Evolutionary conservation across 2,113 vertebrate species (phyloP), one percentile per base, ranked within the genome.

Genomic region (Nipponia nippon): DNA sequence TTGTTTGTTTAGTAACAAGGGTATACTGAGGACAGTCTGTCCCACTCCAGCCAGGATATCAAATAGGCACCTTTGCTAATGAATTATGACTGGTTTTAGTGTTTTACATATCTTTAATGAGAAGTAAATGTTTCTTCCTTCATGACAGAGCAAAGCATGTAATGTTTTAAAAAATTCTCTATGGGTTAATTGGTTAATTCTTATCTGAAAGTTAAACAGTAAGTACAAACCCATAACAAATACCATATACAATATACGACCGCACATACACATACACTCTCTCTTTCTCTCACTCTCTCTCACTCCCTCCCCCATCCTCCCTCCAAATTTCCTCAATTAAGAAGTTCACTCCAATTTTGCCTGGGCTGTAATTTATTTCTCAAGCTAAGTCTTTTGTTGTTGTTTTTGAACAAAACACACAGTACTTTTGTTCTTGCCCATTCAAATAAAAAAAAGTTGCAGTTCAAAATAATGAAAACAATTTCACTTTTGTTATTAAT

Each of bases 401-500:
- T 69, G 58, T n/a, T 92, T 58, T 32, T 66, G 77, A 90, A 81
- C 49, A 62, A 90, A 82, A 78, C 59, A 92, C 81, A 97, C 79
- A 95, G 92, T 92, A 92, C 93, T 93, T 97, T 93, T 98, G 94
- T 89, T 97, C 95, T 85, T 95, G 94, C 70, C 86, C 73, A 0
- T 92, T 97, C 91, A 97, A 97, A 83, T 91, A 83, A 96, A 95
- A 93, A 90, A 71, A 95, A 95, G 66, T 62, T 95, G 94, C 81
- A 96, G 93, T 82, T 96, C 95, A 97, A 97, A 96, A 97, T 94
- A 96, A 91, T 91, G 96, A 97, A 95, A 95, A 97, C 94, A 77
- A 95, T 95, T 97, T 96, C 81, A 91, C 66, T 96, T 93, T 93
- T 97, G 95, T 97, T 96, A 97, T 95, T 97, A 97, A 96, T 97